Conservation (phyloP, 2,888 invertebrate genomes). For the Trisateles emortualis region DNA sequence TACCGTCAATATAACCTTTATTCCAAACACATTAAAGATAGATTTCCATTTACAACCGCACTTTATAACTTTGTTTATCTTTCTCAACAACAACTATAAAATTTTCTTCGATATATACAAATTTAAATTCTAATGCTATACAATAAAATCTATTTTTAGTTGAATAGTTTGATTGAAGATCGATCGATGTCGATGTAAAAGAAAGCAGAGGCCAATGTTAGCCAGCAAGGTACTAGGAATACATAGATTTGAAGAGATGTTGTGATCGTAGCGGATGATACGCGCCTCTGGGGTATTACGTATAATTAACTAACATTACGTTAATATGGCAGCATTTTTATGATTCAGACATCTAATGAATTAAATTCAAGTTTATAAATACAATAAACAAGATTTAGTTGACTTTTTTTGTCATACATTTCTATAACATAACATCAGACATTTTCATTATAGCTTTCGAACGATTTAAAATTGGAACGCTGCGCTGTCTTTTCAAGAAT, state of each 20-base stretch:
- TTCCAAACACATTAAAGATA: slow-evolving; percentile 11
- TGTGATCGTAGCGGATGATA: slow-evolving; percentile 36
- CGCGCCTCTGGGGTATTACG: slow-evolving; percentile 34
- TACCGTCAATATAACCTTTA: slow-evolving; percentile 5
- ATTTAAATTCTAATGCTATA: slow-evolving; percentile 31
- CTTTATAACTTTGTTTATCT: slow-evolving; percentile 20
- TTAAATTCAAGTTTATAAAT: slow-evolving; percentile 5
- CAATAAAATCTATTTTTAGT: slow-evolving; percentile 15
- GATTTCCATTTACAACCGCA: slow-evolving; percentile 19
- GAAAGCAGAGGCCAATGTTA: slow-evolving; percentile 69
- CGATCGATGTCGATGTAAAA: slow-evolving; percentile 46
- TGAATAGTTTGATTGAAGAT: slow-evolving; percentile 10
- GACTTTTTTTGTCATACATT: too few species aligned
- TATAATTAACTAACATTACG: slow-evolving; percentile 36
- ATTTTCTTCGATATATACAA: slow-evolving; percentile 25
- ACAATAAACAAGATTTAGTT: too few species aligned
- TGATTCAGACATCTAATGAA: slow-evolving; percentile 35
- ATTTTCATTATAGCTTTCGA: too few species aligned
- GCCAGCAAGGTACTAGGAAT: slow-evolving; percentile 77
- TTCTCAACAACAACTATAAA: slow-evolving; percentile 28
- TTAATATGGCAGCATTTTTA: slow-evolving; percentile 39
- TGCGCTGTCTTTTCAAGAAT: too few species aligned
- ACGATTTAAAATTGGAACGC: neutral
- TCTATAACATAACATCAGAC: too few species aligned
- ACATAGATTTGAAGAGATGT: slow-evolving; percentile 56